Conservation (phyloP, 30 jellyfish, hydroid and myxozoan genomes). For the Aurelia sp. region DNA sequence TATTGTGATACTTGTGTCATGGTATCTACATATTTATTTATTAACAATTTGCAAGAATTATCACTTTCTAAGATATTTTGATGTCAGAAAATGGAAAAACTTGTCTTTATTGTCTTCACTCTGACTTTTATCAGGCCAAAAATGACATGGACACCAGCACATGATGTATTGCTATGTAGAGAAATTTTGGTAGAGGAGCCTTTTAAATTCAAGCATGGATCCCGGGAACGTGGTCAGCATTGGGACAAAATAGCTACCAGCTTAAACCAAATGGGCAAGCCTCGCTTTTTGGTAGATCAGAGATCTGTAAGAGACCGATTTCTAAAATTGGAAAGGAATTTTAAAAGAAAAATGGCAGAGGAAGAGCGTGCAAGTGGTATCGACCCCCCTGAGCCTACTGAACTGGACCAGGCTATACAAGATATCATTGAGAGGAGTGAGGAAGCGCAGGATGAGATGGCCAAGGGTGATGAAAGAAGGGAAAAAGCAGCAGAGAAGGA, state of each 20-base stretch:
- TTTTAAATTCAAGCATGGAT: not conserved
- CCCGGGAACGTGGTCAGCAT: slow-evolving; percentile 31
- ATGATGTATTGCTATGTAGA: slow-evolving; percentile 18
- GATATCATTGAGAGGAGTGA: not conserved
- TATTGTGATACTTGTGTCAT: too few species aligned
- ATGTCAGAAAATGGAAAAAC: too few species aligned
- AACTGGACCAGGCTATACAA: not conserved
- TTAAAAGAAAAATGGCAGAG: not conserved
- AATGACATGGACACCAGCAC: slow-evolving; percentile 24
- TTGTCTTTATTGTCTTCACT: too few species aligned
- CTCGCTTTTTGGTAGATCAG: slow-evolving; percentile 4
- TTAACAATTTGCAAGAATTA: too few species aligned
- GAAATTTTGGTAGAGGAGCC: slow-evolving; percentile 32
- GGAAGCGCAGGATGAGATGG: slow-evolving; percentile 16
- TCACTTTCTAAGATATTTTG: too few species aligned
- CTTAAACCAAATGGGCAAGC: slow-evolving; percentile 6
- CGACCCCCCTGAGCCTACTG: not conserved
- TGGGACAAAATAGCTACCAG: slow-evolving; percentile 10
- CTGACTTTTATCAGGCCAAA: not conserved
- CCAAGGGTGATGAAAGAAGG: slow-evolving; percentile 1
- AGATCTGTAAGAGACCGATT: slow-evolving; percentile 30
- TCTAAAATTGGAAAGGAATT: not conserved
- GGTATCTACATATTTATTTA: too few species aligned
- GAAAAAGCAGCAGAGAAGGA: not conserved
- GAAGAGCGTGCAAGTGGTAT: slow-evolving; percentile 3